A percentile compares a stretch with the other conserved stretches of the same genome.
phyloP scores from a whole-genome alignment of 1,140 invertebrate genomes.

The Calliopsis andreniformis region DNA sequence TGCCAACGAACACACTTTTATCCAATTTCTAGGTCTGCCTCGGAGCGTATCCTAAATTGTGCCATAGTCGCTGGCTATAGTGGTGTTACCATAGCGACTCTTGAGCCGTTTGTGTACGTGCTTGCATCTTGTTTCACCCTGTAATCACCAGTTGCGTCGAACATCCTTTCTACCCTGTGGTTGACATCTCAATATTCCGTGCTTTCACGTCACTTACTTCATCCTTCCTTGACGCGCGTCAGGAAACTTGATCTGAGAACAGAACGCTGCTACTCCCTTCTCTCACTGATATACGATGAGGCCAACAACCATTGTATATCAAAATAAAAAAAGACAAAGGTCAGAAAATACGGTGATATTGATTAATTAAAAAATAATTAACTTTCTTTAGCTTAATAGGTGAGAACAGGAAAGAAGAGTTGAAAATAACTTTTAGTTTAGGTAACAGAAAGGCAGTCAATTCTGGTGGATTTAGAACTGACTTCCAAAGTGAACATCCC shows the following conservation, averaged over 20 bases:
- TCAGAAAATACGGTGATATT: no score
- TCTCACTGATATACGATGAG: background rate
- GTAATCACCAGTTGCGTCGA: conserved; percentile 17
- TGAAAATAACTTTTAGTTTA: no score
- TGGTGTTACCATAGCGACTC: conserved; percentile 42
- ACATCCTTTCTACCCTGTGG: background rate
- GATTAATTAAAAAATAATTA: no score
- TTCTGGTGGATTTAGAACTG: no score
- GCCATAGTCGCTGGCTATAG: background rate
- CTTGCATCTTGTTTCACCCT: conserved; percentile 14
- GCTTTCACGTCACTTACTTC: background rate
- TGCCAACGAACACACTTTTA: conserved; percentile 1
- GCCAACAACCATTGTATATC: background rate
- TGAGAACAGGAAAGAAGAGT: no score
- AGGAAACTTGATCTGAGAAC: background rate
- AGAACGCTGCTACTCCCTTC: background rate
- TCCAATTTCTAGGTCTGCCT: conserved; percentile 3
- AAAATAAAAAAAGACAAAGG: background rate
- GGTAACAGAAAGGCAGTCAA: no score
- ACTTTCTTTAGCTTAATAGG: no score
- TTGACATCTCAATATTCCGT: background rate
- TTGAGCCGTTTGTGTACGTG: conserved; percentile 12
- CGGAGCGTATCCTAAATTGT: conserved; percentile 18
- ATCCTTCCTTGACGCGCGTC: background rate
- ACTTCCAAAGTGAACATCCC: no score